Conservation (phyloP, 2,888 invertebrate species). For the Meiosimyza decipiens region DNA sequence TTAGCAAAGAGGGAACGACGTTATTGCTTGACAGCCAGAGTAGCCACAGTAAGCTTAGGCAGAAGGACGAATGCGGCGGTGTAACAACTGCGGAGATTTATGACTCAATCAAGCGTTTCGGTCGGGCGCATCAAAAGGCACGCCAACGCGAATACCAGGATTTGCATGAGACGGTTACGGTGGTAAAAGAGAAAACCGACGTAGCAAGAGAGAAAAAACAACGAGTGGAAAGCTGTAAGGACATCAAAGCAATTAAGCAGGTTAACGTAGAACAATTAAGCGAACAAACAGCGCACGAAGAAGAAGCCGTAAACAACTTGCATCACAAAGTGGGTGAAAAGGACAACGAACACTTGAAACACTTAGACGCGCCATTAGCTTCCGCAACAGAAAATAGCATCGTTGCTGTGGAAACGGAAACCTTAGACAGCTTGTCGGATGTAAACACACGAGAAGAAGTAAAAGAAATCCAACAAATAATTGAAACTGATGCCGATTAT, state of each 20-base stretch:
- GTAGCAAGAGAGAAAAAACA: slow-evolving; percentile 32
- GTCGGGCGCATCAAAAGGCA: slow-evolving; percentile 62
- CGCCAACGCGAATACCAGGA: slow-evolving; percentile 57
- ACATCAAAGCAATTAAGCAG: slow-evolving; percentile 13
- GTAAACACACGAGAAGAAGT: not conserved
- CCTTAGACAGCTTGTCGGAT: slow-evolving; percentile 23
- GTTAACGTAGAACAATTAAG: slow-evolving; percentile 19
- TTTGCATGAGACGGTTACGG: slow-evolving; percentile 37
- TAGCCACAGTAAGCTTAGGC: slow-evolving; percentile 20
- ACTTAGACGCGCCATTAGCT: not conserved
- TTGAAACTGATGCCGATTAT: slow-evolving; percentile 39
- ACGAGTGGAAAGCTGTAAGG: slow-evolving; percentile 34
- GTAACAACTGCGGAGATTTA: slow-evolving; percentile 59
- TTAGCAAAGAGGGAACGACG: slow-evolving; percentile 14
- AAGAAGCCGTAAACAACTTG: not conserved
- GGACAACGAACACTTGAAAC: not conserved
- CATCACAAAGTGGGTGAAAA: not conserved
- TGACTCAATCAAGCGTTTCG: slow-evolving; percentile 64
- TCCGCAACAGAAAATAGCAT: not conserved
- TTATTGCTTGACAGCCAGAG: slow-evolving; percentile 20
- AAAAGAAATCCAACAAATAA: not conserved
- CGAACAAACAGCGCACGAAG: slow-evolving; percentile 21
- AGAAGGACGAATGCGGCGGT: slow-evolving; percentile 28
- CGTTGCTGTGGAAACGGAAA: not conserved
- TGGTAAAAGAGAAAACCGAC: slow-evolving; percentile 26